Evolutionary conservation across 2,113 vertebrate genomes (phyloP), one percentile per base, ranked within the genome.

Genomic region (Mustela nigripes): DNA sequence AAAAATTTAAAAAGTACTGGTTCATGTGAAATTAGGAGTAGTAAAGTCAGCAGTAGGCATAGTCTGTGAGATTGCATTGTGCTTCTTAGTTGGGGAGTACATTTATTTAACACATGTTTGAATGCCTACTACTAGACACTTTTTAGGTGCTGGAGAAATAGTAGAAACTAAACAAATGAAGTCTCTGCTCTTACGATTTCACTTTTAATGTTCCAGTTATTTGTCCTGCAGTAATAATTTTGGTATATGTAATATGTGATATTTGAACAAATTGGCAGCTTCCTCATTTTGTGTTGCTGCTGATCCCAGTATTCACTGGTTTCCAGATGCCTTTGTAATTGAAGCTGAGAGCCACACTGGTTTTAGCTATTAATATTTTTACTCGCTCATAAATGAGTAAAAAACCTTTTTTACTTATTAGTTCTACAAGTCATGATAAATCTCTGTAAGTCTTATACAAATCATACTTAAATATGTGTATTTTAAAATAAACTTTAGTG

Each of bases 51-150:
- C 63, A n/a, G 91, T 94, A 71, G 14, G 36, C 19, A 81, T 63
- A 1, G 31, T 28, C 31, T 88, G 14, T 79, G n/a, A 91, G 28
- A 31, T 89, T 81, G 73, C 1, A 4, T 84, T 82, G 62, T 96
- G 58, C 69, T 90, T 10, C 16, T 96, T 85, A 56, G 39, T 83
- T 87, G 82, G 50, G 36, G 21, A 76, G 8, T 86, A 19, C 91
- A 56, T 80, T 73, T 94, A 92, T 88, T 96, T 26, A 89, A n/a
- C 26, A 95, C 31, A 67, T 73, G 21, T 90, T 96, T 87, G 53
- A 80, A 65, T 91, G 71, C 15, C 48, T 93, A 0, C 14, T 80
- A 12, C 22, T 93, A 19, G 65, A 50, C 8, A n/a, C 24, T 71
- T 97, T 94, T 86, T 89, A 88, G 85, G 11, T 91, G 24, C 11